Evolutionary conservation across 2,888 invertebrate genomes (phyloP), one percentile per base, ranked within the genome.

Genomic region (Oscheius sp.): DNA sequence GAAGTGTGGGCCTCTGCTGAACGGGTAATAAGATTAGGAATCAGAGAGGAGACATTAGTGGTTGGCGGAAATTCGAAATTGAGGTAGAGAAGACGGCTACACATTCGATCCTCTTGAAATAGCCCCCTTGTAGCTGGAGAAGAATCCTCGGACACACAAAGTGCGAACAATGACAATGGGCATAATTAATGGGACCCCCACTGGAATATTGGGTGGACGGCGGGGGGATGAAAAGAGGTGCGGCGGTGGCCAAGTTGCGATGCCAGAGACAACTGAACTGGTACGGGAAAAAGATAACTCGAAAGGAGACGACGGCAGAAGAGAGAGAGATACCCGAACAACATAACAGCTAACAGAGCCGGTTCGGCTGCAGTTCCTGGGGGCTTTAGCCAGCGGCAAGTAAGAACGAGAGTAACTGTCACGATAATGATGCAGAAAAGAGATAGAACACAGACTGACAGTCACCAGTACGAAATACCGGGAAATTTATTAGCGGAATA

Each of bases 21-120:
- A 66, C 52, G 66, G 66, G 66, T 66, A 66, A 66, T 66, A 49
- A 52, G 66, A 66, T 66, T 66, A 66, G 49, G 66, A 66, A 66
- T 66, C 66, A 66, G 46, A 23, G 18, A 45, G 25, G 43, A 49
- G 43, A 21, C 66, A 66, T 66, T 66, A 66, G 66, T 25, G 49
- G 52, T n/a, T 29, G n/a, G n/a, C 66, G 66, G 66, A 66, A 66
- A 52, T 49, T 46, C 52, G 27, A 46, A 63, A 46, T 21, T 45
- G 66, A 61, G 61, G 61, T 61, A 61, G 2, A 58, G 35, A 25
- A n/a, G 58, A 18, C n/a, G 58, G 29, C 35, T 35, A 35, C 35
- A 35, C 23, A 35, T 35, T 9, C 35, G 35, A 35, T 35, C 35
- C 35, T 35, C 35, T 35, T 53, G 25, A 53, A 53, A 53, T 25